Conservation (phyloP, 2,888 invertebrate genomes). For the Panzeria rudis region DNA sequence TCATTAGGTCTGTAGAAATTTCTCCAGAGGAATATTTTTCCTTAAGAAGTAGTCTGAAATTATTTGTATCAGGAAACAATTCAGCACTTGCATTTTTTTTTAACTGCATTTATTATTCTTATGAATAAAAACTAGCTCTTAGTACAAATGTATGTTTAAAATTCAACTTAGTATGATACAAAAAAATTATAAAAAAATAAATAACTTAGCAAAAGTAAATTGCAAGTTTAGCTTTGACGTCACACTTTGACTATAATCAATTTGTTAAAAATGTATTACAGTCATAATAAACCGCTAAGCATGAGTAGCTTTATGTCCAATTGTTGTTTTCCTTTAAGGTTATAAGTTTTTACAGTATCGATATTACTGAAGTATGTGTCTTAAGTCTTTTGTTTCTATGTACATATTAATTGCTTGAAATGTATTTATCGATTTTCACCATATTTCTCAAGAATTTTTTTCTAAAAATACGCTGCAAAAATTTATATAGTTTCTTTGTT, state of each 20-base stretch:
- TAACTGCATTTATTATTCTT: too few relatives aligned
- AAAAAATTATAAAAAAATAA: too few relatives aligned
- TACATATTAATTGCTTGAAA: neutral
- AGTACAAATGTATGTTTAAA: too few relatives aligned
- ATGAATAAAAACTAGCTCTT: too few relatives aligned
- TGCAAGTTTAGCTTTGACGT: too few relatives aligned
- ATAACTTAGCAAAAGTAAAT: too few relatives aligned
- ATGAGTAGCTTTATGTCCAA: neutral
- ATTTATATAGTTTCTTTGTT: neutral
- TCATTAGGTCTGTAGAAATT: too few relatives aligned
- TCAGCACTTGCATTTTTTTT: too few relatives aligned
- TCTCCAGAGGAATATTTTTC: too few relatives aligned
- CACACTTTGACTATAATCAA: neutral
- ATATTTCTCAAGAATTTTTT: neutral
- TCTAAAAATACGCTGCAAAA: neutral
- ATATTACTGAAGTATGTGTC: conserved; percentile 4
- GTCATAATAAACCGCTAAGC: neutral
- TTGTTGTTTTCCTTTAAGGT: neutral
- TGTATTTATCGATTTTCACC: neutral
- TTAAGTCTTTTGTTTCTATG: conserved; percentile 31
- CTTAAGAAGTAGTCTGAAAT: too few relatives aligned
- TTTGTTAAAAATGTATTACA: neutral
- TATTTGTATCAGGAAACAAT: too few relatives aligned
- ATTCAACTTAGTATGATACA: too few relatives aligned
- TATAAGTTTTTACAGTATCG: neutral